Base-by-base conservation (phyloP, 2,113 vertebrate species). In the Crotalus helleri region DNA sequence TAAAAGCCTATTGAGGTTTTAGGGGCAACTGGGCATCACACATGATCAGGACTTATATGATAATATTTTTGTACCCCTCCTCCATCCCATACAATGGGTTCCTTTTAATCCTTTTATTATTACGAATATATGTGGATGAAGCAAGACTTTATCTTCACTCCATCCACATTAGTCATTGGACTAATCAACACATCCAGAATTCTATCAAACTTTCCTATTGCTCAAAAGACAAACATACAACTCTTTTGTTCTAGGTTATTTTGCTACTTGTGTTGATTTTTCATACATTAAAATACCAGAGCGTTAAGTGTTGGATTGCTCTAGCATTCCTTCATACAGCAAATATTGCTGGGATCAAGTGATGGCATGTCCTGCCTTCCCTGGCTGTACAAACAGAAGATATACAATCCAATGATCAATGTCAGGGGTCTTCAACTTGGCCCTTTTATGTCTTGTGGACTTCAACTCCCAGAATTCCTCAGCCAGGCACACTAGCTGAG, bases 351-450 rank as follows among this genome's bases (percentile, higher is more conserved):
- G 64, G n/a, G 17, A 61, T 61, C 51, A 85, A 53, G 33, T 29
- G 13, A 85, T 2, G 5, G 26, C 46, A 90, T 29, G 4, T 13
- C 93, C 92, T 59, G 81, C 93, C 10, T 4, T 90, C 53, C 46
- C 44, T 64, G 1, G 10, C 13, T 64, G 89, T 58, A 74, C 90
- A 87, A 24, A 26, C 29, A 61, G 90, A 91, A 95, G 93, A 19
- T 9, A n/a, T 1, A 44, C 55, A 93, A 94, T 3, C 81, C 0
- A n/a, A 55, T 0, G 74, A 46, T 9, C 92, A 94, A 92, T 94
- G 94, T 94, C 95, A 94, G 49, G 49, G 49, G 7, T 51, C 49
- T 51, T 51, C 49, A 51, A 51, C 49, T 51, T 51, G 49, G 49
- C 49, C 49, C 49, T 51, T 51, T 51, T 51, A 51, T 51, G 49